These are phyloP conservation scores for Steinernema scapterisci DNA, from an alignment of 2,888 invertebrate species.

Conservation along the genomic window DNA sequence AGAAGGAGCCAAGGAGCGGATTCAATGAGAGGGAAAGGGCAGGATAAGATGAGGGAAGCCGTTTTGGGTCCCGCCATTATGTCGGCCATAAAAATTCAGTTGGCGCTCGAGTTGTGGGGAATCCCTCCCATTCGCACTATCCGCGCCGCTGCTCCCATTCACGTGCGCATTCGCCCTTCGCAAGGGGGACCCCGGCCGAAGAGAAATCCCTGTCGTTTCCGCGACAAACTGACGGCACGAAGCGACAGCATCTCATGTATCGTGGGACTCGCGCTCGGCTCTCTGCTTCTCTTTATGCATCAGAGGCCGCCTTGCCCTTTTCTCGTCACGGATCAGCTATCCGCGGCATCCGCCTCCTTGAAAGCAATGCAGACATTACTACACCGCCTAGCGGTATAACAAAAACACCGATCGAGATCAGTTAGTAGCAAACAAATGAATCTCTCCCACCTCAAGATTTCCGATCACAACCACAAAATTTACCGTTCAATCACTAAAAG, in stretches of 20 bases:
- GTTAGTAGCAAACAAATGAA: background rate
- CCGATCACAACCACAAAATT: too few relatives aligned
- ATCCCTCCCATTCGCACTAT: conserved; percentile 27
- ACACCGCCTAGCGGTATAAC: background rate
- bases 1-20: background rate
- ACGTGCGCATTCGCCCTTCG: conserved; percentile 11
- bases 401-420: conserved; percentile 14
- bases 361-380: conserved; percentile 12
- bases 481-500: too few relatives aligned
- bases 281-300: conserved; percentile 1
- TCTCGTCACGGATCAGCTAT: background rate
- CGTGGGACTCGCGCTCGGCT: background rate
- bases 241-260: conserved; percentile 13
- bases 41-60: conserved; percentile 9
- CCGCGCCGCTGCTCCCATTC: background rate
- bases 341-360: background rate
- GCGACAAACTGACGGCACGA: conserved; percentile 13
- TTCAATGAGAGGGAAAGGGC: background rate
- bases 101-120: conserved; percentile 3
- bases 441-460: background rate
- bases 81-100: conserved; percentile 16
- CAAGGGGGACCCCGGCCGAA: conserved; percentile 19
- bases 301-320: background rate
- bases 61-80: background rate
- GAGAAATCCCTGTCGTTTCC: conserved; percentile 17